Conservation (phyloP, 2,888 invertebrate genomes). For the Drosophila prostipennis region DNA sequence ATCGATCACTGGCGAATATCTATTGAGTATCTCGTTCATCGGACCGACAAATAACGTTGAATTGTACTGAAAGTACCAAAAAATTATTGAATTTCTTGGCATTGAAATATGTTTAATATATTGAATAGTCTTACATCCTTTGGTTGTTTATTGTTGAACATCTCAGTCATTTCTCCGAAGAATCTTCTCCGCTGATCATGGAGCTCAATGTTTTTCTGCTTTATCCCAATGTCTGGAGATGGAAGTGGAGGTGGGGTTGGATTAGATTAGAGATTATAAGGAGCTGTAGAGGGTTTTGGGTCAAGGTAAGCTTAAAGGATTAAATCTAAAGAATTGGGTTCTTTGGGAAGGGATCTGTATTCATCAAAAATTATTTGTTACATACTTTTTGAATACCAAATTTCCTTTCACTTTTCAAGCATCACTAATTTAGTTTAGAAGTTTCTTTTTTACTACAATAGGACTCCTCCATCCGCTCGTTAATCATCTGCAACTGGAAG, state of each 20-base stretch:
- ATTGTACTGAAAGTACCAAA: slow-evolving; percentile 34
- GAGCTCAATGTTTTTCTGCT: slow-evolving; percentile 43
- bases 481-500: slow-evolving; percentile 46
- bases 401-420: too few relatives aligned
- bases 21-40: slow-evolving; percentile 84
- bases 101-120: not conserved
- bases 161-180: slow-evolving; percentile 70
- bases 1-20: slow-evolving; percentile 86
- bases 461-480: slow-evolving; percentile 23
- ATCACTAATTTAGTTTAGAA: not conserved
- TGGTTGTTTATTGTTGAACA: slow-evolving; percentile 82
- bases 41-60: slow-evolving; percentile 85
- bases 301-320: not conserved
- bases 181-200: slow-evolving; percentile 69
- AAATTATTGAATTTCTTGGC: not conserved
- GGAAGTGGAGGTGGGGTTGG: not conserved
- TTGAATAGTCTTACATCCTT: slow-evolving; percentile 12
- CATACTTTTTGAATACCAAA: too few relatives aligned
- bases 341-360: too few relatives aligned
- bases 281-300: not conserved
- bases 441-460: not conserved
- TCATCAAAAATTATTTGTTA: too few relatives aligned
- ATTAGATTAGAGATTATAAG: too few relatives aligned
- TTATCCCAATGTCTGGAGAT: not conserved
- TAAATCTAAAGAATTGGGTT: too few relatives aligned